Base-by-base conservation (phyloP, 2,113 vertebrate genomes). In the Nothobranchius furzeri region DNA sequence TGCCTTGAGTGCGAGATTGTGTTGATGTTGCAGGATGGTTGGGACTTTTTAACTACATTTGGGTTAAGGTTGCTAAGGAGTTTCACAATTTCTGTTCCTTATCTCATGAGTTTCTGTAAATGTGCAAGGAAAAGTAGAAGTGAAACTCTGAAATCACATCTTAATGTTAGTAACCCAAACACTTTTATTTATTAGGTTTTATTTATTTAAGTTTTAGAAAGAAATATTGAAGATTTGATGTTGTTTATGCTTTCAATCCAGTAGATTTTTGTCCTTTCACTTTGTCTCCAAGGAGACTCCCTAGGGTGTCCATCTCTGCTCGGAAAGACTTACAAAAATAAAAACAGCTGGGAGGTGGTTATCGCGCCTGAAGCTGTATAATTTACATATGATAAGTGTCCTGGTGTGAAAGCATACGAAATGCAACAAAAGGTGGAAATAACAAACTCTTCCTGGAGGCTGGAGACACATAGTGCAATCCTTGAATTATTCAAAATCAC, bases 331-430 rank as follows among this genome's bases (percentile, higher is more conserved):
- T 71, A 86, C 60, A 77, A 87, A 81, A 63, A 84, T 82, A 89
- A 85, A 83, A 86, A 90, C 87, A 89, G 76, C 84, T 88, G 86
- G 87, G 72, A 49, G 35, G 63, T 30, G 30, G 60, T 48, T 76
- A 55, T 42, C 43, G 69, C 9, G 51, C 77, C 75, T 52, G 64
- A 52, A 85, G 83, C 75, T 60, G 74, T 64, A 64, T 40, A 83
- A 92, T 92, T 91, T 89, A 83, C 86, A 91, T 92, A 85, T 79
- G 78, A 90, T 86, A 87, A 85, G 75, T 83, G 60, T 61, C 88
- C 67, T 89, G 84, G 71, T 79, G 68, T 85, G 85, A 83, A 87
- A 85, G 87, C 80, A 87, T 79, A 79, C 70, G 75, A 89, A 73
- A 79, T 81, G 69, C 85, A 42, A 58, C 63, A 75, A 57, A 57